Evolutionary conservation across 2,888 invertebrate species (phyloP).

Genomic region (Caenorhabditis sp.): DNA sequence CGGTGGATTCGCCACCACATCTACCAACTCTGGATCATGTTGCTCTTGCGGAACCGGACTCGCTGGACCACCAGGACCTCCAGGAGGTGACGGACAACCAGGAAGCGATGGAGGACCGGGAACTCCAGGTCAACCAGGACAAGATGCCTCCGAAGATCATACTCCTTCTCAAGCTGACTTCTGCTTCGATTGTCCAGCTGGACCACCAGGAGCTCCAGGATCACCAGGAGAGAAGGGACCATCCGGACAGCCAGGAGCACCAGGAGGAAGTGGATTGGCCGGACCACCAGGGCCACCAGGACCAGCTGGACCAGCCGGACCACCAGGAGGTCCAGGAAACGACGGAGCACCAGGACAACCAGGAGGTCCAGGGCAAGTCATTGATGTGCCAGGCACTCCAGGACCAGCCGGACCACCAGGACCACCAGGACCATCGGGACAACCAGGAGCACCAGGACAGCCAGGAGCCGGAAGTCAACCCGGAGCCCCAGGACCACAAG

Average conservation of each 20-base stretch:
- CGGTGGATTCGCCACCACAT: slow-evolving; percentile 34
- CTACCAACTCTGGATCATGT: slow-evolving; percentile 30
- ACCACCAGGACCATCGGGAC: slow-evolving; percentile 55
- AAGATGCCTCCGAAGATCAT: slow-evolving; percentile 46
- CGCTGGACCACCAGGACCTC: slow-evolving; percentile 50
- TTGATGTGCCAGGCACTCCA: slow-evolving; percentile 51
- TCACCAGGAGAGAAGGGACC: slow-evolving; percentile 52
- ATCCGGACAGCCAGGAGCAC: slow-evolving; percentile 45
- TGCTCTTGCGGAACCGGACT: slow-evolving; percentile 54
- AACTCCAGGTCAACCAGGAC: slow-evolving; percentile 49
- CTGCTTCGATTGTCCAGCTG: slow-evolving; percentile 58
- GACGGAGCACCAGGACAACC: slow-evolving; percentile 52
- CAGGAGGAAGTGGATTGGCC: slow-evolving; percentile 49
- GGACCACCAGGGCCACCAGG: slow-evolving; percentile 49
- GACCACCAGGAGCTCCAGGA: slow-evolving; percentile 51
- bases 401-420: slow-evolving; percentile 60
- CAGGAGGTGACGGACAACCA: slow-evolving; percentile 54
- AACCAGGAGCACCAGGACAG: slow-evolving; percentile 54
- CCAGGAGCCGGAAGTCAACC: slow-evolving; percentile 55
- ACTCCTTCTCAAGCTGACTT: slow-evolving; percentile 46
- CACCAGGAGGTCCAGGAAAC: slow-evolving; percentile 51
- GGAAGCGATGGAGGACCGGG: slow-evolving; percentile 59
- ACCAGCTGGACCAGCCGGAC: slow-evolving; percentile 50
- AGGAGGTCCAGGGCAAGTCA: slow-evolving; percentile 51
- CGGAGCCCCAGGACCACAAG: slow-evolving; percentile 55